phyloP scores from a whole-genome alignment of 2,797 vertebrate species.

The Anisognathus igniventris region DNA sequence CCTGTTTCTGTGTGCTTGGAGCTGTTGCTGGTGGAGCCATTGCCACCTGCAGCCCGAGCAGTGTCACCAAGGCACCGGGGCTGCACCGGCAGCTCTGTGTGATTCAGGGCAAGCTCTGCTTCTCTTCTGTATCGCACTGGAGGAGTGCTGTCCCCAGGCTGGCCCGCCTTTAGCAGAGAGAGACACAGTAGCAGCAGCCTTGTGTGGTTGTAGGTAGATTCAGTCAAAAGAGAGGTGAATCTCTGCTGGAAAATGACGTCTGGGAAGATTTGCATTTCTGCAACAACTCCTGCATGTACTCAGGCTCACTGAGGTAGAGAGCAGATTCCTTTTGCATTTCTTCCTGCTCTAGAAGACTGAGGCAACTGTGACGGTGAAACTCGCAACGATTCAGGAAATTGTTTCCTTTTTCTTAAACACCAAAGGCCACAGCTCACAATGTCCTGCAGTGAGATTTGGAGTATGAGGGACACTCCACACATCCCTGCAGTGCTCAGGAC shows the following conservation, averaged over 20 bases:
- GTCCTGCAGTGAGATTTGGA: not conserved
- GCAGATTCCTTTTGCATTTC: not conserved
- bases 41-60: not conserved
- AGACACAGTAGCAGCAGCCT: not conserved
- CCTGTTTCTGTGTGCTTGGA: not conserved
- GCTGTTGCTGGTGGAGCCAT: not conserved
- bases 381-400: not conserved
- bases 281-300: not conserved
- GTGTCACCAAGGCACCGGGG: not conserved
- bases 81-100: not conserved
- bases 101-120: not conserved
- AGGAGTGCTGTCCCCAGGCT: not conserved
- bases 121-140: not conserved
- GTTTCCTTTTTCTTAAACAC: not conserved
- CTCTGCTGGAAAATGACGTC: not conserved
- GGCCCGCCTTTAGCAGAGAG: not conserved
- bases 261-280: not conserved
- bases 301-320: not conserved
- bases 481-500: rapidly evolving
- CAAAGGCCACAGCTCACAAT: not conserved
- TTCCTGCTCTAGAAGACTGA: not conserved
- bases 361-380: not conserved
- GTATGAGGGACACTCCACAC: rapidly evolving
- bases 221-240: not conserved
- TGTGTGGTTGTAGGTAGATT: not conserved